Evolutionary conservation across 2,888 invertebrate species (phyloP).

Genomic region (Ganaspis brasiliensis): DNA sequence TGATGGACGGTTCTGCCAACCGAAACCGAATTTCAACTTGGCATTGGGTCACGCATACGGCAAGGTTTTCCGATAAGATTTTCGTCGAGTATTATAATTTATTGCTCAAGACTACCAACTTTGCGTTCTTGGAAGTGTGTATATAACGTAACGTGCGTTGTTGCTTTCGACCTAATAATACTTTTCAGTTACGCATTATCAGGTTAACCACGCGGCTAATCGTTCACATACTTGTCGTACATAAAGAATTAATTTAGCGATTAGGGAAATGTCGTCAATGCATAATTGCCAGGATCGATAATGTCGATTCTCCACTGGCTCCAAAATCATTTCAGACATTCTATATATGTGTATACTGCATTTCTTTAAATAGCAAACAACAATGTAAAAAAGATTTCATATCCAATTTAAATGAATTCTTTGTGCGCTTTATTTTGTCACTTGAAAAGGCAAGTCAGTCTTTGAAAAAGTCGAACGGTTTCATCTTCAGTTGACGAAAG

Average conservation of each 20-base stretch:
- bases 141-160: not conserved
- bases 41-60: constrained; percentile 15
- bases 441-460: constrained; percentile 42
- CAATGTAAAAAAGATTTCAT: not conserved
- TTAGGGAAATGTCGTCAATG: constrained; percentile 66
- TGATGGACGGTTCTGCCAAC: not conserved
- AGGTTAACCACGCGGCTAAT: constrained; percentile 65
- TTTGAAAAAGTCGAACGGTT: constrained; percentile 52
- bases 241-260: constrained; percentile 69
- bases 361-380: no score
- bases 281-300: constrained; percentile 66
- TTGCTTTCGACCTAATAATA: constrained; percentile 59
- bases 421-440: constrained; percentile 50
- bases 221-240: constrained; percentile 58
- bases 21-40: constrained; percentile 12
- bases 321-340: not conserved
- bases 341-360: not conserved
- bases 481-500: constrained; percentile 39
- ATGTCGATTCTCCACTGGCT: constrained; percentile 27
- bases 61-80: constrained; percentile 13
- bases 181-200: constrained; percentile 59
- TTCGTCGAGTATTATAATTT: constrained; percentile 7
- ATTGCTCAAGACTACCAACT: not conserved
- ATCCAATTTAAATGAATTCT: constrained; percentile 49
- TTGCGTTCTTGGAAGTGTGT: constrained; percentile 14